Percentiles rank a stretch among this genome's conserved stretches.
phyloP scores from a whole-genome alignment of 1,140 invertebrate genomes.

The Phortica variegata region DNA sequence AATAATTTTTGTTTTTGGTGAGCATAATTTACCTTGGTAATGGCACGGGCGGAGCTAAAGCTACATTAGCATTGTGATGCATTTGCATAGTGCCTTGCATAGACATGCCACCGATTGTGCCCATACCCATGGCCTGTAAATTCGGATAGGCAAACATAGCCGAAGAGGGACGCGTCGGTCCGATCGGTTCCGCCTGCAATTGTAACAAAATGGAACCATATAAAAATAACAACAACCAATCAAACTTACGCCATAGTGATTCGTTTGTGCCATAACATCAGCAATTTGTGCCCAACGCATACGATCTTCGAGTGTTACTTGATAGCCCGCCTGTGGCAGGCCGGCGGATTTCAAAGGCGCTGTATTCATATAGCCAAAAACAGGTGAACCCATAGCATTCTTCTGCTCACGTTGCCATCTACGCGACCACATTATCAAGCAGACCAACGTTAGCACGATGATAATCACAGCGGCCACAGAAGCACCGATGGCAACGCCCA shows the following conservation, averaged over 20 bases:
- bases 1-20: not conserved
- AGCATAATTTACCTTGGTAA: slow-evolving; percentile 66
- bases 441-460: slow-evolving; percentile 81
- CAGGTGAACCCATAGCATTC: slow-evolving; percentile 71
- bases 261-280: slow-evolving; percentile 78
- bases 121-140: slow-evolving; percentile 51
- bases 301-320: slow-evolving; percentile 72
- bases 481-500: slow-evolving; percentile 86
- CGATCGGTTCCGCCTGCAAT: slow-evolving; percentile 65
- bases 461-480: slow-evolving; percentile 85
- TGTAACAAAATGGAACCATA: slow-evolving; percentile 35
- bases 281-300: slow-evolving; percentile 82
- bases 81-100: slow-evolving; percentile 61
- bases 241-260: slow-evolving; percentile 74
- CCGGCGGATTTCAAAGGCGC: slow-evolving; percentile 70
- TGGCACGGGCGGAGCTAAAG: slow-evolving; percentile 70
- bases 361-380: slow-evolving; percentile 80
- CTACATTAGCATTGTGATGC: slow-evolving; percentile 49
- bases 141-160: slow-evolving; percentile 78
- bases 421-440: slow-evolving; percentile 89
- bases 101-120: slow-evolving; percentile 56
- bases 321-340: slow-evolving; percentile 64
- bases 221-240: not conserved
- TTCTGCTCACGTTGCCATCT: slow-evolving; percentile 86
- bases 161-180: slow-evolving; percentile 75